Base-by-base conservation (phyloP, 2,113 vertebrate species). In the Anas platyrhynchos region DNA sequence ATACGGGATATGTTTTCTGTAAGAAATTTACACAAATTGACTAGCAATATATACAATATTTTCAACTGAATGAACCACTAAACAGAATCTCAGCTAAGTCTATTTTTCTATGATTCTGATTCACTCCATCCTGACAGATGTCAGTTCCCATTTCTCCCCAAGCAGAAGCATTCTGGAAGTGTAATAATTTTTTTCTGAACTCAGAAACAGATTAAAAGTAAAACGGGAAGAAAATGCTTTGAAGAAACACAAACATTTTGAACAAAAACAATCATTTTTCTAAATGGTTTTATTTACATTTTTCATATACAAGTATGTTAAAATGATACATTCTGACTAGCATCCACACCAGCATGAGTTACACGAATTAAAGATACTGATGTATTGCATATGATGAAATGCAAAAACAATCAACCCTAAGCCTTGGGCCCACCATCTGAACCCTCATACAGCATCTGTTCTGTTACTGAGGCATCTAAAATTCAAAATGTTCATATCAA, bases 231-330 rank as follows among this genome's bases (percentile, higher is more conserved):
- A 95, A 91, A 97, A 95, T 94, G 48, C 61, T 96, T 89, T 72
- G 76, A 97, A 96, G 73, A 96, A 97, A 96, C 90, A 97, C 91
- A 96, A 95, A 97, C 72, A 92, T 97, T 96, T 96, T 91, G 52
- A 98, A 98, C 97, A 96, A 97, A 97, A 97, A 93, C 97, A 97
- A 97, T 96, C 68, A 97, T 96, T 97, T 97, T 96, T 97, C 97
- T 98, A 96, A 91, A 98, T 56, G 75, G 66, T 95, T 98, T 98
- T 98, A 98, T 98, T 95, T 97, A 97, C 96, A 98, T 91, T 94
- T 98, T 98, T 95, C 95, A 97, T 94, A 97, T 84, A 97, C 94
- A 97, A 87, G 86, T 96, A 90, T 0, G 65, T 95, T 93, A 93
- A 91, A 91, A 97, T 91, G 77, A 97, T 97, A 98, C 97, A 98